Percentiles rank a stretch among this genome's conserved stretches.
These are phyloP conservation scores for Drosophila melanogaster DNA, from an alignment of 1,140 invertebrate genomes.

Conservation along the genomic window DNA sequence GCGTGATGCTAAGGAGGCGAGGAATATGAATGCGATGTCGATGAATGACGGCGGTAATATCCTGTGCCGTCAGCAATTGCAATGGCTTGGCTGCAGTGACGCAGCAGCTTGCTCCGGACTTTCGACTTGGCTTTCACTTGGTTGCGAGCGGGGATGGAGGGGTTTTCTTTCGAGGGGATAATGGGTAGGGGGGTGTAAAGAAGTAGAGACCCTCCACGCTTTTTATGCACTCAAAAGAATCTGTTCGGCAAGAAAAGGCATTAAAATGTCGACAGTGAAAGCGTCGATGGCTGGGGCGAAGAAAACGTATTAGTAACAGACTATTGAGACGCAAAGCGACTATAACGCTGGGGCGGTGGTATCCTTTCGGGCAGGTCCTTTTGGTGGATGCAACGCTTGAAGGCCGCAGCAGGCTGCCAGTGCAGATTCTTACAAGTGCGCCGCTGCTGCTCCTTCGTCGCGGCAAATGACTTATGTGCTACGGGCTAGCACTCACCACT, in stretches of 20 bases:
- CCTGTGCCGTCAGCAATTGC: conserved; percentile 75
- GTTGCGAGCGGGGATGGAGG: not conserved
- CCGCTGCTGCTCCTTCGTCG: conserved; percentile 44
- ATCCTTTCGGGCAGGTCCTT: conserved; percentile 4
- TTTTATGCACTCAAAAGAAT: conserved; percentile 81
- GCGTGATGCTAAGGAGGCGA: conserved; percentile 54
- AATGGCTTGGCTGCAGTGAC: conserved; percentile 66
- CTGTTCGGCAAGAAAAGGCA: conserved; percentile 74
- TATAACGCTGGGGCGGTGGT: conserved; percentile 21
- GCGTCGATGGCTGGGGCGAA: conserved; percentile 38
- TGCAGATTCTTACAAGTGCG: conserved; percentile 76
- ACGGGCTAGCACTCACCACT: conserved; percentile 56
- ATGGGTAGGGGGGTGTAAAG: conserved; percentile 6
- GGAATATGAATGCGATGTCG: conserved; percentile 62
- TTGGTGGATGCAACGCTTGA: conserved; percentile 4
- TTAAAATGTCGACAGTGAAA: conserved; percentile 75
- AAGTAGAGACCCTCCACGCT: conserved; percentile 20
- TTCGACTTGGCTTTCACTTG: conserved; percentile 21
- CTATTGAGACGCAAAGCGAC: conserved; percentile 76
- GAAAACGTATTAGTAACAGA: conserved; percentile 82
- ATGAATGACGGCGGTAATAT: conserved; percentile 82
- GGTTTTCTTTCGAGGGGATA: not conserved
- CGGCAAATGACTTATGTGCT: conserved; percentile 76
- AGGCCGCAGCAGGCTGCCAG: conserved; percentile 48
- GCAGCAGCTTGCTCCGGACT: conserved; percentile 60